These are phyloP conservation scores for Sebastes cheni DNA, from an alignment of 2,797 vertebrate genomes.

Conservation along the genomic window DNA sequence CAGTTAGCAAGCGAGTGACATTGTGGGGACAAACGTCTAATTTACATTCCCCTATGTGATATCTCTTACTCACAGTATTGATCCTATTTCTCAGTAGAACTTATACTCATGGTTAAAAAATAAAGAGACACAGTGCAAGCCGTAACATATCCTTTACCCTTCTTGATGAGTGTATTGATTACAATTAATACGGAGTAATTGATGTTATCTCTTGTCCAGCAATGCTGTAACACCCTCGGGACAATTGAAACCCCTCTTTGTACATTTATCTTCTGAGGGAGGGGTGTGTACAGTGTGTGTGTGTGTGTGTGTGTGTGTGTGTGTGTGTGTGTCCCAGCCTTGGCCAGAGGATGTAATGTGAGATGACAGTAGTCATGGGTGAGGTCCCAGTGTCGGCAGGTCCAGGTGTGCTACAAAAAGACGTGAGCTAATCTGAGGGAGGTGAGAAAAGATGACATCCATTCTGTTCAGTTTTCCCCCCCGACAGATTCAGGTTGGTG, in stretches of 20 bases:
- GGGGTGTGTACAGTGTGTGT: neutral
- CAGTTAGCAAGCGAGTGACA: conserved; percentile 8
- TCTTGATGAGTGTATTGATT: conserved; percentile 57
- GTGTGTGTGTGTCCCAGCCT: conserved; percentile 20
- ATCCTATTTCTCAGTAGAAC: conserved; percentile 23
- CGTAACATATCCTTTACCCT: conserved; percentile 15
- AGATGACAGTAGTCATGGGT: conserved; percentile 21
- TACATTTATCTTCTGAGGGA: neutral
- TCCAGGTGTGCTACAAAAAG: conserved; percentile 56
- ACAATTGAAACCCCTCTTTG: neutral
- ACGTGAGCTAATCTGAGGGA: conserved; percentile 11
- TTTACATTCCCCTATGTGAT: conserved; percentile 31
- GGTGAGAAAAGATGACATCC: neutral
- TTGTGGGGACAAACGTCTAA: conserved; percentile 36
- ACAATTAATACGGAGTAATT: conserved; percentile 48
- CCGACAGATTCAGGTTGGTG: neutral
- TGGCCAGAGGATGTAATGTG: conserved; percentile 52
- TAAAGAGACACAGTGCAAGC: neutral
- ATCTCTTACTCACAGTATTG: conserved; percentile 38
- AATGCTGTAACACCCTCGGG: conserved; percentile 23
- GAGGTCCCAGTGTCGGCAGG: conserved; percentile 2
- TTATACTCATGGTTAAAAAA: conserved; percentile 37
- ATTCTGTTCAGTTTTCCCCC: neutral
- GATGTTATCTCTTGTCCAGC: conserved; percentile 30
- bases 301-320: conserved; percentile 1